Base-by-base conservation (phyloP, 1,140 invertebrate genomes). In the Ceratoteleas bidentatus region DNA sequence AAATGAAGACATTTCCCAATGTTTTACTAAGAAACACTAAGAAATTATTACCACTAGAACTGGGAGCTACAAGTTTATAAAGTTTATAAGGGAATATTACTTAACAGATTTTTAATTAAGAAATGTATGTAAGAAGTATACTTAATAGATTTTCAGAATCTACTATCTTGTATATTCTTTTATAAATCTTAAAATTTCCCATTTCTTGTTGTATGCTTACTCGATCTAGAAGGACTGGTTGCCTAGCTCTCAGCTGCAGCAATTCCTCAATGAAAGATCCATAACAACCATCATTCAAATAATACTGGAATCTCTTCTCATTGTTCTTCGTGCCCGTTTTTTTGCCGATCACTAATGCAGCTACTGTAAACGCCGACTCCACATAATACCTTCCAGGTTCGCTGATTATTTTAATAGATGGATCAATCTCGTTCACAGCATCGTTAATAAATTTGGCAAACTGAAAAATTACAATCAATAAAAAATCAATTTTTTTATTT, bases 311-410 rank as follows among this genome's bases (percentile, higher is more conserved):
- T 90, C 86, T 77, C 53, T 83, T 85, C 15, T 58, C 62, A 10
- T 80, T 74, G 0, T 88, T 87, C 16, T 89, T 86, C 0, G 47
- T 53, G 9, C 93, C 88, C 15, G 92, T 85, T 52, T 92, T 93
- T 84, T 93, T 94, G 1, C 94, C 93, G 78, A 95, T 94, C 9
- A 96, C 88, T 64, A 93, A 93, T n/a, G 93, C 92, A 7, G 90
- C 92, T 8, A 95, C 85, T 15, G 93, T 93, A 84, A 95, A 95
- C 0, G 95, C 94, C 0, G 94, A 93, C 2, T 94, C 93, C 0
- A 93, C 93, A 80, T 94, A 95, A 87, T 93, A 96, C 57, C 94
- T 92, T n/a, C 95, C 95, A 2, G 95, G 95, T 83, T 96, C 95
- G 74, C 94, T 94, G 83, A 96, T 95, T 33, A 96, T 91, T 60